Conservation (phyloP, 2,888 invertebrate genomes). For the Quadroppia sp. region DNA sequence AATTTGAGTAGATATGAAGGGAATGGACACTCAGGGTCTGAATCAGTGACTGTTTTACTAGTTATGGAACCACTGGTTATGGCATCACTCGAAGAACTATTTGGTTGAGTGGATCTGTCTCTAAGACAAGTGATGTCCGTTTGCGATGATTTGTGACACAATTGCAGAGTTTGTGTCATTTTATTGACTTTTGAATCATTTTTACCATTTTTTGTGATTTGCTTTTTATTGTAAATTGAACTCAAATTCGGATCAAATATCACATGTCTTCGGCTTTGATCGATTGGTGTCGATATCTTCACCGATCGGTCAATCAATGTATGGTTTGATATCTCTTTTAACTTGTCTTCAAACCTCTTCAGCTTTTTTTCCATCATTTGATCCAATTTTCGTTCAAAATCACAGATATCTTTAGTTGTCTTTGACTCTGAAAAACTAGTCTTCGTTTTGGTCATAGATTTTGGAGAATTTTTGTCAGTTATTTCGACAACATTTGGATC, state of each 20-base stretch:
- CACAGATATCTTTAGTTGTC: too few species aligned
- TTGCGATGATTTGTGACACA: conserved; percentile 20
- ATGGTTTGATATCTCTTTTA: not conserved
- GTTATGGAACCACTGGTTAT: not conserved
- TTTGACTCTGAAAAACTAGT: too few species aligned
- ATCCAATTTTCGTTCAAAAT: not conserved
- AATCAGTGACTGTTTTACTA: not conserved
- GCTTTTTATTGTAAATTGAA: not conserved
- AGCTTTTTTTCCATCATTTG: conserved; percentile 4
- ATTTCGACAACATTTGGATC: not conserved
- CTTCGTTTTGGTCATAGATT: not conserved
- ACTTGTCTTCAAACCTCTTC: not conserved
- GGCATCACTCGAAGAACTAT: not conserved
- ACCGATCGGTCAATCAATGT: too few species aligned
- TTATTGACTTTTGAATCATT: not conserved
- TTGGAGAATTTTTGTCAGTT: not conserved
- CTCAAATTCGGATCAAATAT: not conserved
- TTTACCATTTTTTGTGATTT: conserved; percentile 3
- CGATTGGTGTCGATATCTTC: conserved; percentile 7
- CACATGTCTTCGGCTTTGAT: not conserved
- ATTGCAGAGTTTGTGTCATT: conserved; percentile 22
- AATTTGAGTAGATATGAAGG: not conserved
- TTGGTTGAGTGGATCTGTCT: not conserved
- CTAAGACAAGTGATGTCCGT: not conserved
- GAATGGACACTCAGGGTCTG: conserved; percentile 28